These are phyloP conservation scores for Limonius californicus DNA, from an alignment of 1,140 invertebrate genomes.

Conservation along the genomic window DNA sequence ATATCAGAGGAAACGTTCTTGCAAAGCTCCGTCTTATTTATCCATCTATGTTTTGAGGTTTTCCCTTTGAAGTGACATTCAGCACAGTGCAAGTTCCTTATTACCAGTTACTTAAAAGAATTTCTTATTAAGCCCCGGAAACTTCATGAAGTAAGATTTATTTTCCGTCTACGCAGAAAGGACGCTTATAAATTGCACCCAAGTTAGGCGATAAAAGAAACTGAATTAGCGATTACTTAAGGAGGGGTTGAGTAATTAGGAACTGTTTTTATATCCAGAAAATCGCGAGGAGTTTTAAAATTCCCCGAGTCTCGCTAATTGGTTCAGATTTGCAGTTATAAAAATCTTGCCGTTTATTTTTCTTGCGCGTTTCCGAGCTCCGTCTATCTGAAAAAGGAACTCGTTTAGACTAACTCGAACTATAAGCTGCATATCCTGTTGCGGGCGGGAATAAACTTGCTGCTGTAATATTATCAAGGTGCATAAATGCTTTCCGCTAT, in stretches of 20 bases:
- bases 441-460: no score
- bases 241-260: background rate
- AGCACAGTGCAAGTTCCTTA: background rate
- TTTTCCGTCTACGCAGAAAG: background rate
- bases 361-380: no score
- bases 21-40: no score
- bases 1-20: no score
- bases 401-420: no score
- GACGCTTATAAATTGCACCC: background rate
- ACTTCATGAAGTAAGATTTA: background rate
- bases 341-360: no score
- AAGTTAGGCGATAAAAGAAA: background rate
- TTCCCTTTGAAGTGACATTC: background rate
- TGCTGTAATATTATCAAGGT: no score
- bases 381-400: no score
- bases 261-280: background rate
- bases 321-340: background rate
- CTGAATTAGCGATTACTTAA: slow-evolving; percentile 1
- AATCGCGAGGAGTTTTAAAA: background rate
- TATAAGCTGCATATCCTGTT: no score
- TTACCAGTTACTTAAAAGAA: background rate
- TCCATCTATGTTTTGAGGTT: no score
- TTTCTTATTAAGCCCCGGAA: background rate
- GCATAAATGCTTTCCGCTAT: background rate
- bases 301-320: background rate